Evolutionary conservation across 2,888 invertebrate species (phyloP).

Genomic region (Lymantria monacha): DNA sequence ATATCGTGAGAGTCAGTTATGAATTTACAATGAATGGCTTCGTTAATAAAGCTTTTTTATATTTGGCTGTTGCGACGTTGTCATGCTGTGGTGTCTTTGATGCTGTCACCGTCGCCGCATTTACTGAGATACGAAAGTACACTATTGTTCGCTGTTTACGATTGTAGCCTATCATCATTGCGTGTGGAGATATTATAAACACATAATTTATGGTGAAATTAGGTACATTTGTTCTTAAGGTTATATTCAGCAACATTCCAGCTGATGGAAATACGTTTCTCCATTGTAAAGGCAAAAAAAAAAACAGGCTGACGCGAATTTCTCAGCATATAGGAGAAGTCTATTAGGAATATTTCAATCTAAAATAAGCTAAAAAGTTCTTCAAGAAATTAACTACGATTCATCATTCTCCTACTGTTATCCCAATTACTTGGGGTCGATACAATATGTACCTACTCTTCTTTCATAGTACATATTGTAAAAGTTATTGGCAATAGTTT

Average conservation of each 20-base stretch:
- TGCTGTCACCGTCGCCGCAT: conserved; percentile 28
- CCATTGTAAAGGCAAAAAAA: too few relatives aligned
- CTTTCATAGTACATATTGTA: too few relatives aligned
- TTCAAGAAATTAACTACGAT: too few relatives aligned
- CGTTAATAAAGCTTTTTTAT: conserved; percentile 61
- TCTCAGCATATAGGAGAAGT: too few relatives aligned
- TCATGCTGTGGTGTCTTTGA: conserved; percentile 54
- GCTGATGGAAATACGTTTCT: too few relatives aligned
- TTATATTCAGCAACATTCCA: background rate
- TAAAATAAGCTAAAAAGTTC: too few relatives aligned
- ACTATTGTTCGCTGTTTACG: conserved; percentile 61
- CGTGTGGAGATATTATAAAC: conserved; percentile 35
- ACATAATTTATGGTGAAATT: conserved; percentile 21
- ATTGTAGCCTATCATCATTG: conserved; percentile 53
- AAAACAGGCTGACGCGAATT: too few relatives aligned
- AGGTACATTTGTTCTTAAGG: conserved; percentile 7
- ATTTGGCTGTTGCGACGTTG: conserved; percentile 42
- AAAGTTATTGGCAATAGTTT: too few relatives aligned
- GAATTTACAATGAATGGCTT: conserved; percentile 68
- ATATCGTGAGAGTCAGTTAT: conserved; percentile 57
- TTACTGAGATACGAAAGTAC: conserved; percentile 54
- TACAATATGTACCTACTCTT: too few relatives aligned
- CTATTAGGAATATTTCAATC: too few relatives aligned
- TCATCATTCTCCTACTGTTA: too few relatives aligned
- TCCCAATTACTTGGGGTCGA: too few relatives aligned